These are phyloP conservation scores for Stegodyphus mimosarum DNA, from an alignment of 1,140 invertebrate genomes.

Conservation along the genomic window DNA sequence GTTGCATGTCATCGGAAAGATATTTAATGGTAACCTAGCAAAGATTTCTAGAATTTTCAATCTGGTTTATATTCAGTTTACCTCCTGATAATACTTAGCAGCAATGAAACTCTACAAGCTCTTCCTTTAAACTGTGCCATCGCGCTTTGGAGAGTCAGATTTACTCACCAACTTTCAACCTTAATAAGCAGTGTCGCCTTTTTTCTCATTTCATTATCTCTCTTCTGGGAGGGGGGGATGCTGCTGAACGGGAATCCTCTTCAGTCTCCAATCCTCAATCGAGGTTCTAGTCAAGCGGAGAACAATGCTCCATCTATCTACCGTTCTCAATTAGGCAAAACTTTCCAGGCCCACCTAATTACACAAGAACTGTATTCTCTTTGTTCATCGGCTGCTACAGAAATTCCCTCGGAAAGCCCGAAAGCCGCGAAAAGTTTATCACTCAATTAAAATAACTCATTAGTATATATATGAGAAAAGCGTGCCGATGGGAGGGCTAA, in stretches of 20 bases:
- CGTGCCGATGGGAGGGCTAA: slow-evolving; percentile 30
- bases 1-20: too few species aligned
- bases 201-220: slow-evolving; percentile 61
- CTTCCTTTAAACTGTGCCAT: too few species aligned
- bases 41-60: too few species aligned
- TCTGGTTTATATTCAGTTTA: too few species aligned
- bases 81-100: too few species aligned
- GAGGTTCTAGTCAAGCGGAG: background rate
- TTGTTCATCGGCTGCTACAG: background rate
- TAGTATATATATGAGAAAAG: slow-evolving; percentile 53
- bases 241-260: background rate
- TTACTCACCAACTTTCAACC: background rate
- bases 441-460: slow-evolving; percentile 61
- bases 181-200: slow-evolving; percentile 57
- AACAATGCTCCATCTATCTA: slow-evolving; percentile 19
- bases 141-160: too few species aligned
- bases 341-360: slow-evolving; percentile 51
- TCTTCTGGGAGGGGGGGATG: background rate
- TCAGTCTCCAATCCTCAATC: background rate
- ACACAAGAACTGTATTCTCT: slow-evolving; percentile 13
- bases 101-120: too few species aligned
- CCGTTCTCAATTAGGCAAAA: slow-evolving; percentile 51
- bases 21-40: too few species aligned
- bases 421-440: slow-evolving; percentile 32
- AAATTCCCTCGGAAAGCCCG: slow-evolving; percentile 7